Percentiles rank a stretch among this genome's conserved stretches.
Conservation (phyloP, 2,888 invertebrate genomes). For the Stenoptilia bipunctidactyla region DNA sequence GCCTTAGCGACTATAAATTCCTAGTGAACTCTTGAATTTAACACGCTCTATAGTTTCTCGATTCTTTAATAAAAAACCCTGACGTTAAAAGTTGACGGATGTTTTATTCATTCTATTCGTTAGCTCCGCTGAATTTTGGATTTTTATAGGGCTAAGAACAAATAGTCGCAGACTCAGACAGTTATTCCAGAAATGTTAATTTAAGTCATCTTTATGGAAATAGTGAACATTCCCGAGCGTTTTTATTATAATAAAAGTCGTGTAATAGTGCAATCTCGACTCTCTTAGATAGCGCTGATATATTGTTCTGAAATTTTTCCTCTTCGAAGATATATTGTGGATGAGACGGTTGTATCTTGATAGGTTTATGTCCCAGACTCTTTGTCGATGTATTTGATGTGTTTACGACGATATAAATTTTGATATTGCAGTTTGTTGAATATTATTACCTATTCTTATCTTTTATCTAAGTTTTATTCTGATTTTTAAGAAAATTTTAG, state of each 20-base stretch:
- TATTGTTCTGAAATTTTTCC: constrained; percentile 30
- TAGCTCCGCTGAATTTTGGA: constrained; percentile 17
- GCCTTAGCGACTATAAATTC: no score
- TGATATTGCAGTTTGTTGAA: no score
- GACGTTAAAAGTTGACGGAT: constrained; percentile 10
- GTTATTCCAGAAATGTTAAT: constrained; percentile 4
- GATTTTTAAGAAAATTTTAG: no score
- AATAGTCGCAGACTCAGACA: constrained; percentile 14
- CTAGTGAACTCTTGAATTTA: no score
- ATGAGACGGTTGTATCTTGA: neutral
- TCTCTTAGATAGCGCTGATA: constrained; percentile 43
- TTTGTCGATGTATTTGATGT: no score
- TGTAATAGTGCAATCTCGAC: constrained; percentile 46
- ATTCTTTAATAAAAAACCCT: no score
- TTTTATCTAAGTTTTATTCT: no score
- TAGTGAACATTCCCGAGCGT: neutral
- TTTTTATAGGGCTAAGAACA: constrained; percentile 16
- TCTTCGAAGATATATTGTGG: neutral
- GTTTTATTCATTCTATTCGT: constrained; percentile 24
- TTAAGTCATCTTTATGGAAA: constrained; percentile 1
- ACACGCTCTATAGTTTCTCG: no score
- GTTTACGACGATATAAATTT: no score
- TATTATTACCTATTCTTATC: no score
- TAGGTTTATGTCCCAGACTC: no score
- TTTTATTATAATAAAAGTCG: constrained; percentile 28